Evolutionary conservation across 2,797 vertebrate species (phyloP), one percentile per base, ranked within the genome.

Genomic region (Sylvilagus floridanus): DNA sequence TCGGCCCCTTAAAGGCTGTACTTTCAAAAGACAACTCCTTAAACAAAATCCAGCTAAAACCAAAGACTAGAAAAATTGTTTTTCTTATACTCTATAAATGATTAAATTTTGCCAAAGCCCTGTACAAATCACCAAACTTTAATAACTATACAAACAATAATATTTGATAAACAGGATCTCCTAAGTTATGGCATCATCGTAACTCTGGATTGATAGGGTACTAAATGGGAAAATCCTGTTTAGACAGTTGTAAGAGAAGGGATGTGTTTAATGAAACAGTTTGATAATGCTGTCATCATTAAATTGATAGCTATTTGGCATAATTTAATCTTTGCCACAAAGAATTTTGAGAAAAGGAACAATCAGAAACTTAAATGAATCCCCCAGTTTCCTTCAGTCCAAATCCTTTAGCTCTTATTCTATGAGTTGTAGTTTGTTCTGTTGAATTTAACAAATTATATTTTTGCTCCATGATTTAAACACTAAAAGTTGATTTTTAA

Each of bases 101-200:
- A 96, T 98, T 98, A 98, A 98, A 98, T 98, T 98, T 97, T 97
- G 97, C 96, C 97, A 88, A 97, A 95, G 93, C 95, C 93, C 95
- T 97, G 96, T 97, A 97, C 96, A 98, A 97, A 97, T 97, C 90
- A 97, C 97, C 97, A 98, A 98, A 97, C 97, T 98, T 98, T 96
- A 98, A 98, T 98, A 98, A 98, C 97, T 97, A 97, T 95, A 98
- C 96, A 98, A 98, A 98, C 97, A 98, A 97, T 98, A 98, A 98
- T 98, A 98, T 98, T 98, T 98, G 98, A 98, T 98, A 98, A 96
- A 96, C 94, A 95, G 96, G 96, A 96, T 96, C 94, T 93, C 92
- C 90, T 96, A 96, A 96, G 96, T 97, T 97, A 96, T 75, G 95
- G 96, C 97, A 98, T 97, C 97, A 96, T 97, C 97, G 96, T 95